A percentile compares a stretch with the other conserved stretches of the same genome.
These are phyloP conservation scores for Lycophotia porphyrea DNA, from an alignment of 2,888 invertebrate genomes.

Conservation along the genomic window DNA sequence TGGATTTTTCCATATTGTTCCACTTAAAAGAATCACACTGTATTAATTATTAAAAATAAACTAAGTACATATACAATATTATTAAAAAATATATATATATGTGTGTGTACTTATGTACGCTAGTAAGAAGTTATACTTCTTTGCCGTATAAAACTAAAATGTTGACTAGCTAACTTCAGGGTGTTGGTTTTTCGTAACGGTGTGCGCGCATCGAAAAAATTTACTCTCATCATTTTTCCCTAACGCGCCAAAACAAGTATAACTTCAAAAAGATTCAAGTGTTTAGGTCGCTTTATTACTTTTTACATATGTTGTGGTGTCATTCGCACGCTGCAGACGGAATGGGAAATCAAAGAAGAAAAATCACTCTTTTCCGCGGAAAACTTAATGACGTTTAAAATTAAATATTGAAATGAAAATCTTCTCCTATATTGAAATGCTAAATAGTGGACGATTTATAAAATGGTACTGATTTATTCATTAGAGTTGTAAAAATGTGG, in stretches of 20 bases:
- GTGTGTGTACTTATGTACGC: too few species aligned
- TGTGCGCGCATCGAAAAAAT: too few species aligned
- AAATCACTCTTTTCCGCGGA: constrained; percentile 2
- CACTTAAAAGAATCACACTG: background rate
- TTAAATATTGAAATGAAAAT: constrained; percentile 45
- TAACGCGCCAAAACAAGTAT: too few species aligned
- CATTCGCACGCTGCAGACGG: background rate
- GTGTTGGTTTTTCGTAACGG: too few species aligned
- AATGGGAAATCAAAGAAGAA: constrained; percentile 22
- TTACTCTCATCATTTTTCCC: too few species aligned
- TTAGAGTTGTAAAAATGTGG: background rate
- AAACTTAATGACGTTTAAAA: constrained; percentile 25
- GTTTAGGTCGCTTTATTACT: background rate
- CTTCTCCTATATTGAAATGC: constrained; percentile 8
- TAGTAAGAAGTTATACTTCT: too few species aligned
- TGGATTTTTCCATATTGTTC: background rate
- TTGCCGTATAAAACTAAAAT: too few species aligned
- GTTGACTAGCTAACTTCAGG: too few species aligned
- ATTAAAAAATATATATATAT: too few species aligned
- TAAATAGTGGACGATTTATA: constrained; percentile 36
- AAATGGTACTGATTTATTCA: constrained; percentile 27
- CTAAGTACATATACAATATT: too few species aligned
- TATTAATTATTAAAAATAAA: background rate
- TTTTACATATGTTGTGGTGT: background rate
- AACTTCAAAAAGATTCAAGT: background rate